phyloP scores from a whole-genome alignment of 2,888 invertebrate genomes.

The Bellardia bayeri region DNA sequence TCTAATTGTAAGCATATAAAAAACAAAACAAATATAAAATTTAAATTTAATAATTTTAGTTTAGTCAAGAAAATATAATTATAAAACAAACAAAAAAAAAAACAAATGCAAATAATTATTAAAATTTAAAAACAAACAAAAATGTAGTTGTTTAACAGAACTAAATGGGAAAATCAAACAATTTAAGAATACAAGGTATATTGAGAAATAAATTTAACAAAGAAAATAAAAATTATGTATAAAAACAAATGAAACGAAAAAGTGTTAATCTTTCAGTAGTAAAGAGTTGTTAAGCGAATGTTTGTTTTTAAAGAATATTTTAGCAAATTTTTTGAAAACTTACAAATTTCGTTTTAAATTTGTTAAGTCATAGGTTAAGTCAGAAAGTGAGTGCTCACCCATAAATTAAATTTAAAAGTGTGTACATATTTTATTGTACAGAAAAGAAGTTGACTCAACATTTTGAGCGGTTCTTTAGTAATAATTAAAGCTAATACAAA shows the following conservation, averaged over 20 bases:
- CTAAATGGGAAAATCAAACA: conserved; percentile 50
- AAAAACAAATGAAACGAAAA: neutral
- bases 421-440: too few species aligned
- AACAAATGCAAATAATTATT: conserved; percentile 32
- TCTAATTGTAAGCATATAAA: conserved; percentile 55
- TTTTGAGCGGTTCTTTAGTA: too few species aligned
- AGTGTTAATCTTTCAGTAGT: too few species aligned
- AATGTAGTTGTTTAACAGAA: conserved; percentile 25
- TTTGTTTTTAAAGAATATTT: too few species aligned
- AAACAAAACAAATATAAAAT: conserved; percentile 26
- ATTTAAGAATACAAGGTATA: conserved; percentile 41
- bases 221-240: conserved; percentile 5
- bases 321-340: too few species aligned
- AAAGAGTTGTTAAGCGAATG: too few species aligned
- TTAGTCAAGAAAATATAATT: conserved; percentile 53
- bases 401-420: too few species aligned
- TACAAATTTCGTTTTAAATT: too few species aligned
- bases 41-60: conserved; percentile 57
- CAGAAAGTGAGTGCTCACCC: too few species aligned
- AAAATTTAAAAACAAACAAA: neutral
- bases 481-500: too few species aligned
- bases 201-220: conserved; percentile 23
- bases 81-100: neutral
- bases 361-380: too few species aligned
- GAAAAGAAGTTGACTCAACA: too few species aligned